These are phyloP conservation scores for Cecidostiba fungosa DNA, from an alignment of 2,888 invertebrate species.

Conservation along the genomic window DNA sequence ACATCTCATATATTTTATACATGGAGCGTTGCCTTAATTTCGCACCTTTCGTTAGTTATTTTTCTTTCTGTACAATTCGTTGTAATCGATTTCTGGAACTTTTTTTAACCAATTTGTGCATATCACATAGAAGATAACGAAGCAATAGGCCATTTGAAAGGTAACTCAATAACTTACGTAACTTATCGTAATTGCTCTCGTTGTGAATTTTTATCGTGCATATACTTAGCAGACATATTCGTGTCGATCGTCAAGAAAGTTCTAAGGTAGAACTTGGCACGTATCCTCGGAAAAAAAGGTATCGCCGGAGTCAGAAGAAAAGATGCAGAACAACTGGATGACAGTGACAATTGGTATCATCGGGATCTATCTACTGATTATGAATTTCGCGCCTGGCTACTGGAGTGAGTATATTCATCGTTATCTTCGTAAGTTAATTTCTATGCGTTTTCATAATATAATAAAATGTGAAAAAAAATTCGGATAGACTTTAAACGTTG, in stretches of 20 bases:
- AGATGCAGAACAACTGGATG: constrained; percentile 11
- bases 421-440: not conserved
- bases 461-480: not conserved
- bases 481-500: not conserved
- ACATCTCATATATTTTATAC: not conserved
- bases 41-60: not conserved
- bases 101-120: not conserved
- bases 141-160: not conserved
- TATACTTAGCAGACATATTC: not conserved
- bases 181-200: not conserved
- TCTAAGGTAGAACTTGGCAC: not conserved
- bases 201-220: not conserved
- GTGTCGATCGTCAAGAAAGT: not conserved
- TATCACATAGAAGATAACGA: not conserved
- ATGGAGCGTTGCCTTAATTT: not conserved
- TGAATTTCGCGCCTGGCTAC: not conserved
- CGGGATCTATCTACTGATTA: not conserved
- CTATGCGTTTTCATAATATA: not conserved
- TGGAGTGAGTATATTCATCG: not conserved
- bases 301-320: not conserved
- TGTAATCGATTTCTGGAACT: not conserved
- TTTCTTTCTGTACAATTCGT: not conserved
- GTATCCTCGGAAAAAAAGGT: not conserved
- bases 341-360: not conserved
- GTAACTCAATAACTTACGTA: not conserved